These are phyloP conservation scores for Peucedramus taeniatus DNA, from an alignment of 2,113 vertebrate genomes.

Conservation along the genomic window DNA sequence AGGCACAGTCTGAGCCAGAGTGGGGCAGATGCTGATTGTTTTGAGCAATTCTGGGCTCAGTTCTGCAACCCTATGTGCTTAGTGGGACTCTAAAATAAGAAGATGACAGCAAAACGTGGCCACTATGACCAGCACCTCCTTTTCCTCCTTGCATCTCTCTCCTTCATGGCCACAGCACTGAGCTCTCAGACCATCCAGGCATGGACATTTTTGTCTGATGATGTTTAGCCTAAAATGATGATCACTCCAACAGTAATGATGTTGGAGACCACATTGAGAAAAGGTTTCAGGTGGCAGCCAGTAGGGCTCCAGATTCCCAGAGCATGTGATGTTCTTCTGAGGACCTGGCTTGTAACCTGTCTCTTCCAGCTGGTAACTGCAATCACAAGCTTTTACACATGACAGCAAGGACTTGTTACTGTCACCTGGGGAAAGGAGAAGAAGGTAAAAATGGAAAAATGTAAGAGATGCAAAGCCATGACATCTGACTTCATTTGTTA, in stretches of 20 bases:
- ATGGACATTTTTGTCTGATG: not conserved
- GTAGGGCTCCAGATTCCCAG: not conserved
- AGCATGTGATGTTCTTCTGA: accelerated
- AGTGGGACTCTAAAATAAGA: not conserved
- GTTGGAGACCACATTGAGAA: accelerated
- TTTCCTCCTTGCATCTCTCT: not conserved
- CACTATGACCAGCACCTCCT: not conserved
- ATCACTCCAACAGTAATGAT: not conserved
- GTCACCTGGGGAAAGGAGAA: not conserved
- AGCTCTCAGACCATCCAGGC: not conserved
- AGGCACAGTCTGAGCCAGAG: not conserved
- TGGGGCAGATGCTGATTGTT: not conserved
- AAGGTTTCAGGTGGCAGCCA: not conserved
- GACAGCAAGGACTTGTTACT: not conserved
- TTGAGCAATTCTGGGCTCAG: not conserved
- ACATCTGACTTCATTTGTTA: not conserved
- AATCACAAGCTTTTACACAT: not conserved
- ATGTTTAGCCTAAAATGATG: too few species aligned
- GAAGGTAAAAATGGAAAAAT: not conserved
- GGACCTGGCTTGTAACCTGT: not conserved
- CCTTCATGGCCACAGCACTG: not conserved
- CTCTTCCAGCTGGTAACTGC: not conserved
- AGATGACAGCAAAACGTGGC: not conserved
- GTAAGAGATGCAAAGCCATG: not conserved
- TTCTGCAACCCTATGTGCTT: not conserved